phyloP scores from a whole-genome alignment of 2,888 invertebrate species.

The Leucophenga maculata region DNA sequence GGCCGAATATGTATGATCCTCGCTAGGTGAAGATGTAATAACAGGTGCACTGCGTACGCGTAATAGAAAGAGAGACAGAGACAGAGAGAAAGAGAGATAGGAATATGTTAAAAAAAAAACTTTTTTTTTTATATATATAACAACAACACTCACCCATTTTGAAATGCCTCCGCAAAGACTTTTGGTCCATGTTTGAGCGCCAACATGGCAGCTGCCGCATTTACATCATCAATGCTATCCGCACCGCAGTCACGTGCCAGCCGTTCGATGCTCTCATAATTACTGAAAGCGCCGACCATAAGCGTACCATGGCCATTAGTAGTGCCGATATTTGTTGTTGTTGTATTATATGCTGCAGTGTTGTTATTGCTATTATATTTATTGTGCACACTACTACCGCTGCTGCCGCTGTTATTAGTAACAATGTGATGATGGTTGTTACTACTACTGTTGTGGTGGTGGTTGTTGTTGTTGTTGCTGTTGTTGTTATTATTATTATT shows the following conservation, averaged over 20 bases:
- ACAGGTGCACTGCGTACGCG: conserved; percentile 73
- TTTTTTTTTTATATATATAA: too few relatives aligned
- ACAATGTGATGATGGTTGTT: background rate
- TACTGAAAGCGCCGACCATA: conserved; percentile 58
- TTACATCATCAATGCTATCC: conserved; percentile 82
- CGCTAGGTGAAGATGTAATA: conserved; percentile 90
- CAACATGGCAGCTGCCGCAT: conserved; percentile 89
- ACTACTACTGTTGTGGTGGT: conserved; percentile 36
- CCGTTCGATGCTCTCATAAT: conserved; percentile 62
- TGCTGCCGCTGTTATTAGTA: conserved; percentile 13
- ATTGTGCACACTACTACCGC: conserved; percentile 30
- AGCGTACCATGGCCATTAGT: conserved; percentile 26
- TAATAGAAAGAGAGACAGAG: conserved; percentile 17
- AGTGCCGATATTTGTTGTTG: too few relatives aligned
- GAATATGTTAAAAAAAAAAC: too few relatives aligned
- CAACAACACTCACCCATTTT: conserved; percentile 68
- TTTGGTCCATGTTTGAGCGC: conserved; percentile 89
- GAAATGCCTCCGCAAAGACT: conserved; percentile 74
- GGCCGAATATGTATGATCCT: conserved; percentile 93
- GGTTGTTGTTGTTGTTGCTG: conserved; percentile 34
- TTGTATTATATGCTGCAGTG: background rate
- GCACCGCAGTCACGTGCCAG: conserved; percentile 71
- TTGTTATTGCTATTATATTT: conserved; percentile 11
- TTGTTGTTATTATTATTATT: conserved; percentile 1
- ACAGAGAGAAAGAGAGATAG: conserved; percentile 7